These are phyloP conservation scores for Sthenelais limicola DNA, from an alignment of 2,888 invertebrate species.

Conservation along the genomic window DNA sequence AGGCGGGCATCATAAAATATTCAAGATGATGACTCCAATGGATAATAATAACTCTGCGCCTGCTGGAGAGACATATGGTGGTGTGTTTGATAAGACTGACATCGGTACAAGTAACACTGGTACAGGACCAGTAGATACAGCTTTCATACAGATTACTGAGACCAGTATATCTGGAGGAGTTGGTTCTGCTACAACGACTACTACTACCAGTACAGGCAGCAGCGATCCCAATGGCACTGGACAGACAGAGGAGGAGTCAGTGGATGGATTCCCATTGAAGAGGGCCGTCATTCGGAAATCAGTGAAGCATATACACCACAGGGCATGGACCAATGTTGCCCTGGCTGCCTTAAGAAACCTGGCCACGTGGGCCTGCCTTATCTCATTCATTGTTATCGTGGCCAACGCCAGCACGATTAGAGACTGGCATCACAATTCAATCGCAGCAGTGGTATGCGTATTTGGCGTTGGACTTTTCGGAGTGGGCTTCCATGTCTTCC, in stretches of 20 bases:
- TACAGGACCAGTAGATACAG: slow-evolving; percentile 8
- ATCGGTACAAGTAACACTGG: neutral
- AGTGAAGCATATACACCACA: slow-evolving; percentile 3
- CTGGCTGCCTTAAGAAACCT: slow-evolving; percentile 21
- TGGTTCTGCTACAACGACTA: too few relatives aligned
- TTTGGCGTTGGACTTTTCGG: slow-evolving; percentile 35
- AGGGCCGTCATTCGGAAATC: slow-evolving; percentile 18
- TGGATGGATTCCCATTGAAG: slow-evolving; percentile 18
- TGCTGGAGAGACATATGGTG: slow-evolving; percentile 14
- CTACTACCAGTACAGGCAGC: neutral
- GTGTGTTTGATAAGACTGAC: slow-evolving; percentile 27
- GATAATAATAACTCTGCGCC: slow-evolving; percentile 16
- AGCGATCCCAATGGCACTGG: slow-evolving; percentile 5
- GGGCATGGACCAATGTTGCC: slow-evolving; percentile 14
- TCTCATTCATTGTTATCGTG: slow-evolving; percentile 14
- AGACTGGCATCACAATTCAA: slow-evolving; percentile 9
- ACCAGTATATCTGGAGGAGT: too few relatives aligned
- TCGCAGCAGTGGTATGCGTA: slow-evolving; percentile 26
- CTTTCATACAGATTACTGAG: slow-evolving; percentile 19
- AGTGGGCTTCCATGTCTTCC: slow-evolving; percentile 32
- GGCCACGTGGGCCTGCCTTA: slow-evolving; percentile 14
- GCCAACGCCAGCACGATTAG: slow-evolving; percentile 9
- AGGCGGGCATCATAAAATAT: too few relatives aligned
- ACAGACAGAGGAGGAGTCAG: neutral
- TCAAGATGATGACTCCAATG: slow-evolving; percentile 37